Base-by-base conservation (phyloP, 2,888 invertebrate species). In the Fragum sueziense region DNA sequence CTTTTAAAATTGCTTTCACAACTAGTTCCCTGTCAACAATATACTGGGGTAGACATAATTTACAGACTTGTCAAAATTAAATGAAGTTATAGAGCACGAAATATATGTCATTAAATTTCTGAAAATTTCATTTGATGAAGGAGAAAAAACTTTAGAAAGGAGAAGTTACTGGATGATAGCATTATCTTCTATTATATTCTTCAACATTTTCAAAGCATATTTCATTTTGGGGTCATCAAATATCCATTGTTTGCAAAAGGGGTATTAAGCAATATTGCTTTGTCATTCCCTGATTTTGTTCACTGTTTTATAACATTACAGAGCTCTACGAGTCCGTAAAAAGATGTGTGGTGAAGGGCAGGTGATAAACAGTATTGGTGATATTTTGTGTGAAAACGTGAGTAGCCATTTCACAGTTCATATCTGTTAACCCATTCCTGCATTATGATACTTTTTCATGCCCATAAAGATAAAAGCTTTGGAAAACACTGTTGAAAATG, bases 311-410 rank as follows among this genome's bases (percentile, higher is more conserved):
- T n/a, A n/a, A n/a, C n/a, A 52, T 74, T 82, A 27, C 86, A 93
- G 95, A 93, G 94, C 95, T 33, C 88, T 95, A 72, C 92, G 95
- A 79, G 95, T 95, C 61, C 92, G 95, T 80, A 93, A 94, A 85
- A 95, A 95, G 86, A 95, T 95, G 93, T 95, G 95, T 90, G 94
- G 94, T 25, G 94, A 94, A 82, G 95, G 94, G 47, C 89, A 92
- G 71, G 93, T 94, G 33, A 94, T 95, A 57, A 94, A 90, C 54
- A 95, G 95, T 93, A 95, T 96, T 86, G 96, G 96, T 41, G 96
- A 96, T 91, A 95, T 96, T 87, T 94, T 96, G 65, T 95, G 95
- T 91, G 95, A 95, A 94, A 96, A 95, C 92, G 96, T 96, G 93
- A 94, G 95, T 94, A 27, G n/a, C n/a, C n/a, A n/a, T n/a, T n/a